A percentile compares a stretch with the other conserved stretches of the same genome.
Evolutionary conservation across 1,140 invertebrate species (phyloP).

Genomic region (Saxidomus purpurata): DNA sequence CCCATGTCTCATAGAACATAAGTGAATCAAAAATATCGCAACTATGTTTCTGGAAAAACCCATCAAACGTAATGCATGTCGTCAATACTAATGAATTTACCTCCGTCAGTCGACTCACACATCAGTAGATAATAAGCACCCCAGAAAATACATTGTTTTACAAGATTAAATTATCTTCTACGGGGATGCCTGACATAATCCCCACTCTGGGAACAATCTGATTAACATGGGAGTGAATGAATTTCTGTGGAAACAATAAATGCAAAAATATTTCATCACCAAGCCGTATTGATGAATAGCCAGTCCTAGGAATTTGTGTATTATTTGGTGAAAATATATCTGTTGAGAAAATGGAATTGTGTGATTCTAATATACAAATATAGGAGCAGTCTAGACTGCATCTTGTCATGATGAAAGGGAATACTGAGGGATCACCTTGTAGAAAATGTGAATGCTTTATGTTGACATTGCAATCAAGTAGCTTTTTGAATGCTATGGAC

Average conservation of each 20-base stretch:
- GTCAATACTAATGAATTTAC: slow-evolving; percentile 33
- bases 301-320: no score
- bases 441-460: no score
- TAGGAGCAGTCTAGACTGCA: no score
- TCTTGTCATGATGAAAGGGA: no score
- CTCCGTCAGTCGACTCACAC: background rate
- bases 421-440: no score
- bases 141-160: slow-evolving; percentile 22
- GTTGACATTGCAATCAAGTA: no score
- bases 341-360: no score
- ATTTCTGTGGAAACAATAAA: background rate
- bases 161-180: slow-evolving; percentile 18
- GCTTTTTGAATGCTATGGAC: no score
- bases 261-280: background rate
- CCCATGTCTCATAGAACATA: no score
- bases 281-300: background rate
- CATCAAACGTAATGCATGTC: background rate
- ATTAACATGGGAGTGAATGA: background rate
- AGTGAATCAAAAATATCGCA: no score
- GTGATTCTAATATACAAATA: no score
- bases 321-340: no score
- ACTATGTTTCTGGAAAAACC: background rate
- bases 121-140: background rate
- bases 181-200: background rate
- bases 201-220: background rate